These are phyloP conservation scores for Tiaroga cobitis DNA, from an alignment of 2,797 vertebrate genomes.

Conservation along the genomic window DNA sequence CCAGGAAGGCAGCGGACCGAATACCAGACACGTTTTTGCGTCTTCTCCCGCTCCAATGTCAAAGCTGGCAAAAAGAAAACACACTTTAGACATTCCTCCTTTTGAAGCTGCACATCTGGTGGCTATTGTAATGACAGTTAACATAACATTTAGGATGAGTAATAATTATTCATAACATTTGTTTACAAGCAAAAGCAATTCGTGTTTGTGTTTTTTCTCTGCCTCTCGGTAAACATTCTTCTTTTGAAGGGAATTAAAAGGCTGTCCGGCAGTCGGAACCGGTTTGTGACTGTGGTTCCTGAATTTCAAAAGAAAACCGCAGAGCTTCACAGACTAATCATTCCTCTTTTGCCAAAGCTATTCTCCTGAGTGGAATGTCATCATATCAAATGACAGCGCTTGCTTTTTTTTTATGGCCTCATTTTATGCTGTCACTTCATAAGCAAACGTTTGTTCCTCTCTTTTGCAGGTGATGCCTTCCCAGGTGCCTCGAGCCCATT, in stretches of 20 bases:
- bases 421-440: slow-evolving; percentile 30
- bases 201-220: slow-evolving; percentile 35
- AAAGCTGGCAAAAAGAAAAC: slow-evolving; percentile 40
- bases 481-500: slow-evolving; percentile 78
- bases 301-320: slow-evolving; percentile 53
- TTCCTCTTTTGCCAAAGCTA: slow-evolving; percentile 51
- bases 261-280: slow-evolving; percentile 23
- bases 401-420: background rate
- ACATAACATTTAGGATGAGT: slow-evolving; percentile 58
- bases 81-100: slow-evolving; percentile 46
- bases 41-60: slow-evolving; percentile 28
- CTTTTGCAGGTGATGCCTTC: slow-evolving; percentile 80
- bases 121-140: slow-evolving; percentile 55
- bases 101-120: slow-evolving; percentile 59
- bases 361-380: slow-evolving; percentile 49
- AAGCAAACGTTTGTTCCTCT: slow-evolving; percentile 16
- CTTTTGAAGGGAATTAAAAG: slow-evolving; percentile 44
- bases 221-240: slow-evolving; percentile 42
- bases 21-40: slow-evolving; percentile 17
- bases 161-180: slow-evolving; percentile 62
- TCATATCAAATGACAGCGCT: slow-evolving; percentile 54
- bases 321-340: slow-evolving; percentile 53
- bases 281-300: slow-evolving; percentile 43
- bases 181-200: slow-evolving; percentile 61
- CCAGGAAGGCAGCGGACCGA: slow-evolving; percentile 25